These are phyloP conservation scores for Campoletis sonorensis DNA, from an alignment of 1,140 invertebrate genomes.

Conservation along the genomic window DNA sequence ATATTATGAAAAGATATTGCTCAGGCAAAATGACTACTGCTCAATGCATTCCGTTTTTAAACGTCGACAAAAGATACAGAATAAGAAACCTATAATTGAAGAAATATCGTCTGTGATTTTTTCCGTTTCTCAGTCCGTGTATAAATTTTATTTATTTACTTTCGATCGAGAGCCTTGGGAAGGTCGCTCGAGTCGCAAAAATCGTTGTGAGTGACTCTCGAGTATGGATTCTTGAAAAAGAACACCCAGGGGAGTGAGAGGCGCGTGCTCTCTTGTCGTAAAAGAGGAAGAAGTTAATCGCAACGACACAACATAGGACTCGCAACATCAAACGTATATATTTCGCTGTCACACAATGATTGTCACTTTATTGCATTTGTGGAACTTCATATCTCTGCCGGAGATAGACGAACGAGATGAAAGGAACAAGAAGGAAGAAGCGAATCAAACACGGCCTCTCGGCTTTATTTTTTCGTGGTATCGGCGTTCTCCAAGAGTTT, in stretches of 20 bases:
- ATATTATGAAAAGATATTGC: no score
- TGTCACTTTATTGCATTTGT: constrained; percentile 52
- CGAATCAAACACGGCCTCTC: constrained; percentile 30
- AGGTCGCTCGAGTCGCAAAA: no score
- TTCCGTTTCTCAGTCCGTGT: no score
- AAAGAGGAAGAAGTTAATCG: constrained; percentile 35
- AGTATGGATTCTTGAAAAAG: no score
- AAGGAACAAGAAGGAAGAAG: constrained; percentile 12
- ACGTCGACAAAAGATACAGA: no score
- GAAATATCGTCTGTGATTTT: no score
- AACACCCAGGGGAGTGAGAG: background rate
- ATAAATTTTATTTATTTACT: no score
- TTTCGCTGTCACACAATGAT: constrained; percentile 44
- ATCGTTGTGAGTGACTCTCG: no score
- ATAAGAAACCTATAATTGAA: no score
- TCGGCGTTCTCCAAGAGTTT: background rate
- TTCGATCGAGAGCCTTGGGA: no score
- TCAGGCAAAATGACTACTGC: no score
- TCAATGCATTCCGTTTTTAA: no score
- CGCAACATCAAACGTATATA: constrained; percentile 47
- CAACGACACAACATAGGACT: constrained; percentile 35
- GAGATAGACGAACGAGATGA: constrained; percentile 29
- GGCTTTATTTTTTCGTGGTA: background rate
- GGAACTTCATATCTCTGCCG: constrained; percentile 43
- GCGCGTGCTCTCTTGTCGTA: background rate